A percentile compares a stretch with the other conserved stretches of the same genome.
Evolutionary conservation across 2,113 vertebrate genomes (phyloP).

Genomic region (Laticauda colubrina): DNA sequence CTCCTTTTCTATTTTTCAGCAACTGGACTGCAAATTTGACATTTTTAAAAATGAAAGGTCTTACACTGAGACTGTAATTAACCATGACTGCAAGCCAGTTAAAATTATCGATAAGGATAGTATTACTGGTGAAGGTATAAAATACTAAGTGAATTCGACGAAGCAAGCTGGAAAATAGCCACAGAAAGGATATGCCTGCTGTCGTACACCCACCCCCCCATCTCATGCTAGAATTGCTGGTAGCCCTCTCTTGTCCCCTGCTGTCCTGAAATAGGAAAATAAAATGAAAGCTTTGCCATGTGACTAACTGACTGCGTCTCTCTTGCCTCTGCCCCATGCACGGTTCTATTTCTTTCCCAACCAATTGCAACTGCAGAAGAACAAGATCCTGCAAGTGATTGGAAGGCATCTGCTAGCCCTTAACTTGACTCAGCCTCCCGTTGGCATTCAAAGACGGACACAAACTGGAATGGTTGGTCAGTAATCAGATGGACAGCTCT

Average conservation of each 20-base stretch:
- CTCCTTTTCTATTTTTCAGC: neutral
- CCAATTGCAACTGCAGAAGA: neutral
- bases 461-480: no score
- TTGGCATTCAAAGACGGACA: no score
- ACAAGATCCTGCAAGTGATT: neutral
- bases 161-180: neutral
- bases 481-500: no score
- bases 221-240: neutral
- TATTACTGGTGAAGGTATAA: neutral
- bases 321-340: neutral
- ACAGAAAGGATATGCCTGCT: neutral
- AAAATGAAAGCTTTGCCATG: neutral
- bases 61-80: fast-evolving
- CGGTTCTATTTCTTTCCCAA: neutral
- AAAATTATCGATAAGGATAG: fast-evolving
- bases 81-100: neutral
- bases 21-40: neutral
- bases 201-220: no score
- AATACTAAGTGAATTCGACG: neutral
- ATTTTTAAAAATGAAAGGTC: neutral
- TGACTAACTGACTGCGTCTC: neutral
- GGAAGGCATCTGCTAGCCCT: neutral
- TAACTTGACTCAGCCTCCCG: neutral
- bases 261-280: neutral
- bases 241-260: neutral